Evolutionary conservation across 2,888 invertebrate genomes (phyloP).

Genomic region (Achlya flavicornis): DNA sequence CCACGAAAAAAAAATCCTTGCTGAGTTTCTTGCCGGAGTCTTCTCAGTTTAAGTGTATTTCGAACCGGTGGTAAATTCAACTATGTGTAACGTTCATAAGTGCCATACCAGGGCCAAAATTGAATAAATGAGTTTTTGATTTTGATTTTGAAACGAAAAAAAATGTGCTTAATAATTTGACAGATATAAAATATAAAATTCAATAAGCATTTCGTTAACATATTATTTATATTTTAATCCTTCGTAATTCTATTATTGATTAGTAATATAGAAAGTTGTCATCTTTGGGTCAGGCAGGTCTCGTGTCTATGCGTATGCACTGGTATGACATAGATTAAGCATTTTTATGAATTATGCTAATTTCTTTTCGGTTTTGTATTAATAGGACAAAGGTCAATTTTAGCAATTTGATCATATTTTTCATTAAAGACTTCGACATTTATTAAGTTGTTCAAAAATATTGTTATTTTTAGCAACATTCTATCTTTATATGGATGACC

Average conservation of each 20-base stretch:
- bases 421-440: not conserved
- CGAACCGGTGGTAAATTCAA: too few relatives aligned
- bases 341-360: slow-evolving; percentile 33
- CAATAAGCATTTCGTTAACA: not conserved
- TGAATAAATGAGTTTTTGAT: too few relatives aligned
- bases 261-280: not conserved
- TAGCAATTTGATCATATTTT: not conserved
- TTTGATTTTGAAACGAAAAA: too few relatives aligned
- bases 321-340: slow-evolving; percentile 52
- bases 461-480: too few relatives aligned
- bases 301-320: slow-evolving; percentile 29
- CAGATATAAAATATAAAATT: not conserved
- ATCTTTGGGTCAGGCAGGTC: not conserved
- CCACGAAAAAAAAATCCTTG: too few relatives aligned
- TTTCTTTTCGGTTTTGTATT: slow-evolving; percentile 28
- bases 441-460: too few relatives aligned
- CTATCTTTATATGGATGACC: too few relatives aligned
- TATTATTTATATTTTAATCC: not conserved
- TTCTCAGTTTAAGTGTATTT: too few relatives aligned
- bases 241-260: not conserved
- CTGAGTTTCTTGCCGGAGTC: too few relatives aligned
- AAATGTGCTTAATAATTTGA: too few relatives aligned
- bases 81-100: too few relatives aligned
- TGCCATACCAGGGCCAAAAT: too few relatives aligned
- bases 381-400: slow-evolving; percentile 11